phyloP scores from a whole-genome alignment of 2,888 invertebrate species.

The Nymphalis polychloros region DNA sequence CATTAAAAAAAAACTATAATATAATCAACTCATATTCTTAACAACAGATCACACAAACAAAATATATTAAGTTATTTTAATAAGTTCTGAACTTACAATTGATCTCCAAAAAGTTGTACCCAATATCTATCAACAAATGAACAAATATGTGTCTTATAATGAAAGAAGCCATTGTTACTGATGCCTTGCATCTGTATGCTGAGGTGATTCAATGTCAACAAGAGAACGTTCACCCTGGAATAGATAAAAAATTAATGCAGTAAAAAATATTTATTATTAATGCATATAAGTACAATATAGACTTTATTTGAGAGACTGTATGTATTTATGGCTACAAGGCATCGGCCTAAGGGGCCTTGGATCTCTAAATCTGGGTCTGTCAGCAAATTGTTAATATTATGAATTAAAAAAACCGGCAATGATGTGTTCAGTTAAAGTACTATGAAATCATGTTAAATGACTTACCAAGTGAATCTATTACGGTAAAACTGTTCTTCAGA shows the following conservation, averaged over 20 bases:
- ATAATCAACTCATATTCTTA: too few species aligned
- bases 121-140: constrained; percentile 91
- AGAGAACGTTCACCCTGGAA: constrained; percentile 86
- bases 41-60: too few species aligned
- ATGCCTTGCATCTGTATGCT: constrained; percentile 86
- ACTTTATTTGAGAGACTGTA: too few species aligned
- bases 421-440: neutral
- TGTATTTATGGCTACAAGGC: too few species aligned
- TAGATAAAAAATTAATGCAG: constrained; percentile 22
- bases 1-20: too few species aligned
- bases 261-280: too few species aligned
- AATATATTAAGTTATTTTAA: neutral
- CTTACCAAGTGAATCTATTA: constrained; percentile 86
- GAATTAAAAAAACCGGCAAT: neutral
- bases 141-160: constrained; percentile 92
- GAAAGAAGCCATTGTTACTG: constrained; percentile 91
- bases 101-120: constrained; percentile 86
- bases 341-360: too few species aligned
- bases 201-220: constrained; percentile 89
- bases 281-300: too few species aligned
- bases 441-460: neutral
- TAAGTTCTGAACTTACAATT: constrained; percentile 78
- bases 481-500: constrained; percentile 83
- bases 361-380: too few species aligned
- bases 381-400: neutral